These are phyloP conservation scores for Microhierax caerulescens DNA, from an alignment of 2,797 vertebrate genomes.

Conservation along the genomic window DNA sequence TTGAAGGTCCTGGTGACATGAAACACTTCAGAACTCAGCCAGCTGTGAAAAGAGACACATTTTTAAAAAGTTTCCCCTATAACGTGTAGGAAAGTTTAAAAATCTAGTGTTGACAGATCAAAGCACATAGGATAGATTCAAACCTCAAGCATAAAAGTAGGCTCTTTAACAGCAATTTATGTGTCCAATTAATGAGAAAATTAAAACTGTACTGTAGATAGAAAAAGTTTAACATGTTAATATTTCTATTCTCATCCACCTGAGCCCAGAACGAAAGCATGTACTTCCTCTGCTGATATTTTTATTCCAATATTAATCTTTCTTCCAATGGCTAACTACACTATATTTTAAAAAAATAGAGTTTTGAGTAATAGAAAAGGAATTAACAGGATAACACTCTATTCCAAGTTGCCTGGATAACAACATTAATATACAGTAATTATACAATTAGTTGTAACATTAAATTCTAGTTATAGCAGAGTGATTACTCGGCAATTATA, in stretches of 20 bases:
- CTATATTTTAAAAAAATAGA: conserved; percentile 50
- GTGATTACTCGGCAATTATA: conserved; percentile 83
- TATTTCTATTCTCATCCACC: background rate
- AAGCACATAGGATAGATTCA: background rate
- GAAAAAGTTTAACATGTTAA: background rate
- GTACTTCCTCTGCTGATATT: background rate
- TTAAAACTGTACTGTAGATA: too few species aligned
- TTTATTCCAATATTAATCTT: conserved; percentile 11
- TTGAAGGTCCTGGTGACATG: background rate
- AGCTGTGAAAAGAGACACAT: background rate
- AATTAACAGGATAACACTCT: conserved; percentile 63
- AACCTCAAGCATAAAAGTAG: background rate
- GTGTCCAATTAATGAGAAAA: background rate
- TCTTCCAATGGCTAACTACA: conserved; percentile 32
- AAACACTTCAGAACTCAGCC: background rate
- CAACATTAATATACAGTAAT: conserved; percentile 80
- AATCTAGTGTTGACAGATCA: background rate
- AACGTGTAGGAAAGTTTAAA: background rate
- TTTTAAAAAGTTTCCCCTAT: background rate
- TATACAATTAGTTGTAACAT: conserved; percentile 84
- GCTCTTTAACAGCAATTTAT: background rate
- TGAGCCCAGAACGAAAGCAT: background rate
- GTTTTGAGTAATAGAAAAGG: conserved; percentile 30
- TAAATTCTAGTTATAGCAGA: conserved; percentile 81
- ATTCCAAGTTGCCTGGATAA: conserved; percentile 76